Conservation (phyloP, 2,888 invertebrate species). For the Sarcophaga subvicina region DNA sequence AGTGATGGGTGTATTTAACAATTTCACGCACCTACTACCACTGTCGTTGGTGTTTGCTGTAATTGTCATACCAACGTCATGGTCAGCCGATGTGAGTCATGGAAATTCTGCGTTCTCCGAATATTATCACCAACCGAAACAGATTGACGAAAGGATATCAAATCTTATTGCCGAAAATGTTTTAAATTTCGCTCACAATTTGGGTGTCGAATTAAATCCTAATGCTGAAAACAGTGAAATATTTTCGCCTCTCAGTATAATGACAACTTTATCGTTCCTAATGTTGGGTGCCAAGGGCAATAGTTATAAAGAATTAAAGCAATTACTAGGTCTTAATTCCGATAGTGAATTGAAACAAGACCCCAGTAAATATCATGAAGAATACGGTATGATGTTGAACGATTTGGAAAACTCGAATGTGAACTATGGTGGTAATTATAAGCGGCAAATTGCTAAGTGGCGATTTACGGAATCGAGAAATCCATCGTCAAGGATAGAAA, state of each 20-base stretch:
- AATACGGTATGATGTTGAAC: constrained; percentile 78
- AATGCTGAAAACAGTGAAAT: constrained; percentile 81
- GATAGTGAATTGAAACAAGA: constrained; percentile 62
- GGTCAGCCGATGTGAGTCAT: constrained; percentile 23
- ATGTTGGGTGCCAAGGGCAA: constrained; percentile 88
- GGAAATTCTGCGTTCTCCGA: not conserved
- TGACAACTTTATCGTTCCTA: constrained; percentile 87
- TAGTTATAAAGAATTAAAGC: constrained; percentile 87
- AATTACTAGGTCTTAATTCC: constrained; percentile 83
- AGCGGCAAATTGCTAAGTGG: constrained; percentile 73
- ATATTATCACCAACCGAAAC: constrained; percentile 7
- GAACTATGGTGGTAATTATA: constrained; percentile 33
- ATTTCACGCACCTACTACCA: constrained; percentile 16
- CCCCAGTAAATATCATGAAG: constrained; percentile 73
- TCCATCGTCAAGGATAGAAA: not conserved
- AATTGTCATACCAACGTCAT: constrained; percentile 28
- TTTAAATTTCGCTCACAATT: constrained; percentile 75
- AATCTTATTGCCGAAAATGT: constrained; percentile 75
- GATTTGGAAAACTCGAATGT: constrained; percentile 75
- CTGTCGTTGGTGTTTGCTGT: constrained; percentile 38
- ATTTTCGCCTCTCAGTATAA: constrained; percentile 89
- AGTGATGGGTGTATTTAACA: constrained; percentile 51
- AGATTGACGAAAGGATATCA: constrained; percentile 69
- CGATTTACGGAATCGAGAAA: constrained; percentile 66
- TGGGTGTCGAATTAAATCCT: constrained; percentile 73